Evolutionary conservation across 92 coral and sea anemone genomes (phyloP), one percentile per base, ranked within the genome.

Genomic region (Scolanthus callimorphus): DNA sequence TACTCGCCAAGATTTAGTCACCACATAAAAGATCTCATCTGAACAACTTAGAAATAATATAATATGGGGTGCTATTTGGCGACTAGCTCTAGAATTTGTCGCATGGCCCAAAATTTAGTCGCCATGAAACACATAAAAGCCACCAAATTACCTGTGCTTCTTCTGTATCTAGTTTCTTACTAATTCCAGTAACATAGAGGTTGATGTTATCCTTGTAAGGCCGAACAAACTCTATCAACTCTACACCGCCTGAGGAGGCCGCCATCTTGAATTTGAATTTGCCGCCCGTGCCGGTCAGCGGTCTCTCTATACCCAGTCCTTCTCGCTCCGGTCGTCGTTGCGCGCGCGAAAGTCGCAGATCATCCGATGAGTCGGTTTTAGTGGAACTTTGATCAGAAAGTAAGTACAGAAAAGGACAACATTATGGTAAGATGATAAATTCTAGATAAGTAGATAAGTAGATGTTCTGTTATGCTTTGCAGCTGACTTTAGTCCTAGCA

Each of bases 141-240:
- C n/a, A n/a, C n/a, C n/a, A 39, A n/a, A 17, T 2, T 62, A 82
- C 95, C 77, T 87, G 83, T 4, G 69, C 83, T 45, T 69, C 77
- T 12, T 87, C 86, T 46, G 29, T 67, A 21, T 39, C 74, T 4
- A 82, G 61, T 13, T 60, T 73, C 19, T 39, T 77, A 17, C 85
- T 62, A 48, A 87, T 82, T 67, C 77, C 77, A 11, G 86, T 87
- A n/a, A 82, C 82, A 65, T 82, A 87, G 0, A 87, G 80, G 47
- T 87, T 87, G 15, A 67, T 65, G 56, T 73, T 75, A 30, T 82
- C 73, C 34, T 58, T 62, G 34, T 71, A 59, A 20, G 95, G 95
- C 12, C 95, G 81, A 53, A 87, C 55, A 78, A 87, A 87, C 63
- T 73, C 95, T 44, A 87, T 82, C 15, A 87, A 67, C 34, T 82